Evolutionary conservation across 1,140 invertebrate species (phyloP).

Genomic region (Rhynchophorus ferrugineus): DNA sequence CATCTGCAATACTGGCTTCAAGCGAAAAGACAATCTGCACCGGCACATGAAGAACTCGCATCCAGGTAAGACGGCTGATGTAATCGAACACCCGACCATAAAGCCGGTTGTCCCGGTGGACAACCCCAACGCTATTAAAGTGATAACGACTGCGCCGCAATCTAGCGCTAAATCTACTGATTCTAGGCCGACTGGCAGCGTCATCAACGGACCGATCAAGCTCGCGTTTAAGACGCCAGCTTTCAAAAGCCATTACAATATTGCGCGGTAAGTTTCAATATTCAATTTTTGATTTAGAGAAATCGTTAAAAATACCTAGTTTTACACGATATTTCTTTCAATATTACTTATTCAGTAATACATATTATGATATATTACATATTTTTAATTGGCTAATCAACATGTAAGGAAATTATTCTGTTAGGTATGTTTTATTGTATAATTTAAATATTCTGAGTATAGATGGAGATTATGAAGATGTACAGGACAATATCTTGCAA

Average conservation of each 20-base stretch:
- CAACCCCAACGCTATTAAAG: constrained; percentile 39
- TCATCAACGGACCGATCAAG: constrained; percentile 38
- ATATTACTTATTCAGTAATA: constrained; percentile 2
- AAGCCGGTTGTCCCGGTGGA: constrained; percentile 24
- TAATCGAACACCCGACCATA: constrained; percentile 20
- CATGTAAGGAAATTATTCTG: too few relatives aligned
- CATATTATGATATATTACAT: too few relatives aligned
- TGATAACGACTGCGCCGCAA: constrained; percentile 34
- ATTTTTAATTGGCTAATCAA: too few relatives aligned
- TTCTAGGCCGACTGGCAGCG: constrained; percentile 25
- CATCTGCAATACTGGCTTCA: constrained; percentile 50
- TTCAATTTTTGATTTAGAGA: constrained; percentile 2
- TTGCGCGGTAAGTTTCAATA: constrained; percentile 29
- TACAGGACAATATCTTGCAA: too few relatives aligned
- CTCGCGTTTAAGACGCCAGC: constrained; percentile 39
- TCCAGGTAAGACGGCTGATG: constrained; percentile 39
- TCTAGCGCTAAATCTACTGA: constrained; percentile 23
- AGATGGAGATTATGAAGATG: too few relatives aligned
- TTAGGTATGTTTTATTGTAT: too few relatives aligned
- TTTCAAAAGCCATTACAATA: constrained; percentile 39
- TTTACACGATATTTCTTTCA: neutral
- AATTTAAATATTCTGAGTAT: too few relatives aligned
- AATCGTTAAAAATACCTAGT: neutral
- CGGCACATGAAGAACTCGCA: constrained; percentile 58
- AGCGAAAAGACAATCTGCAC: constrained; percentile 56